These are phyloP conservation scores for Sciurus vulgaris DNA, from an alignment of 2,797 vertebrate species.

Conservation along the genomic window DNA sequence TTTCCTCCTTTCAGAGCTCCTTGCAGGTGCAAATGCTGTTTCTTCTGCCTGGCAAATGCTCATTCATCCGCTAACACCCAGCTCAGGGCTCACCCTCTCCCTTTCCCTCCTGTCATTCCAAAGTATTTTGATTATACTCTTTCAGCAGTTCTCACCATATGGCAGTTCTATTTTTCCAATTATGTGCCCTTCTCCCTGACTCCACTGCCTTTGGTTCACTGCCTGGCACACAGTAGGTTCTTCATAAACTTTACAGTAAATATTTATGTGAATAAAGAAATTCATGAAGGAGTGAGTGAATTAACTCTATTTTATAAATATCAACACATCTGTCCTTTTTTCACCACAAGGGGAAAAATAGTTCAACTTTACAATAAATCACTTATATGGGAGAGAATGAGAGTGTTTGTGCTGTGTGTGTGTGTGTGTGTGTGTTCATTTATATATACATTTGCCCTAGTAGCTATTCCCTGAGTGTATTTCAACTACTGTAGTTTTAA, in stretches of 20 bases:
- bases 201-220: not conserved
- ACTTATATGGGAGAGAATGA: constrained; percentile 51
- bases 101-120: constrained; percentile 16
- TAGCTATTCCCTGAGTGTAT: constrained; percentile 70
- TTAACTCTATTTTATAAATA: constrained; percentile 1
- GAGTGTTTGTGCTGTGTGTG: not conserved
- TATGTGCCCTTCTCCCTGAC: not conserved
- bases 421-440: not conserved
- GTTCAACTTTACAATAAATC: constrained; percentile 60
- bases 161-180: not conserved
- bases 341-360: constrained; percentile 40
- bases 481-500: constrained; percentile 74
- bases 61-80: constrained; percentile 60
- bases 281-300: not conserved
- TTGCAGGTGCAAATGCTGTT: constrained; percentile 3
- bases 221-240: constrained; percentile 28
- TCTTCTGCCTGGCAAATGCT: constrained; percentile 13
- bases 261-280: constrained; percentile 31
- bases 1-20: constrained; percentile 32
- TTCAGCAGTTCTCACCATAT: constrained; percentile 59
- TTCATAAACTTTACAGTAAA: constrained; percentile 27
- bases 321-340: not conserved
- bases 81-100: constrained; percentile 39
- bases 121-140: constrained; percentile 41
- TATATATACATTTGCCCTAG: constrained; percentile 58